Evolutionary conservation across 1,140 invertebrate genomes (phyloP).

Genomic region (Camponotus vicinus): DNA sequence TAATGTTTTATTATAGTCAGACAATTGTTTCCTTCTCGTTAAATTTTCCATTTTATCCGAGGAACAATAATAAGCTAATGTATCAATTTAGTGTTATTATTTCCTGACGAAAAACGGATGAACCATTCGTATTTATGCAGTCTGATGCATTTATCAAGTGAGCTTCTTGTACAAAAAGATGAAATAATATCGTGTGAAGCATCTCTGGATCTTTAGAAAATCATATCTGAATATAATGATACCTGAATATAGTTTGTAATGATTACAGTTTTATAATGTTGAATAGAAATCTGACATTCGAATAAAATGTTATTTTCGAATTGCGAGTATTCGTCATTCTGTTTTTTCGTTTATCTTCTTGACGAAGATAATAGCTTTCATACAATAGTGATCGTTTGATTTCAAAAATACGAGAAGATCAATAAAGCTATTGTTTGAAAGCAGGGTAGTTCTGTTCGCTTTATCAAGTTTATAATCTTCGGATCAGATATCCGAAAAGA

Average conservation of each 20-base stretch:
- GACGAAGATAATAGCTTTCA: neutral
- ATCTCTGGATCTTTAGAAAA: neutral
- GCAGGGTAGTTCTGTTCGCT: neutral
- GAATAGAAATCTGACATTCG: neutral
- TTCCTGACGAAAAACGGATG: neutral
- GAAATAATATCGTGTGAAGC: neutral
- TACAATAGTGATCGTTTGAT: neutral
- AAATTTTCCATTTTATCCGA: neutral
- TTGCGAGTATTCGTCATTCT: neutral
- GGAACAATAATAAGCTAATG: neutral
- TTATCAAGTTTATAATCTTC: conserved; percentile 17
- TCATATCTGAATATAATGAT: neutral
- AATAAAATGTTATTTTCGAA: neutral
- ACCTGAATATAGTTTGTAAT: neutral
- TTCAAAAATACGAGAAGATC: neutral
- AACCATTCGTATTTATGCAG: neutral
- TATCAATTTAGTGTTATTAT: neutral
- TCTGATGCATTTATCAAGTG: conserved; percentile 20
- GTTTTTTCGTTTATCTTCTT: neutral
- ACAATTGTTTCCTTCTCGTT: neutral
- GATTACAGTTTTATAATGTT: neutral
- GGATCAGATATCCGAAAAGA: neutral
- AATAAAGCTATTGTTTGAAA: conserved; percentile 13
- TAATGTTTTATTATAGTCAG: neutral
- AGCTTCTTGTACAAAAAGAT: neutral